These are phyloP conservation scores for Cassiopea xamachana DNA, from an alignment of 30 jellyfish, hydroid and myxozoan genomes.

Conservation along the genomic window DNA sequence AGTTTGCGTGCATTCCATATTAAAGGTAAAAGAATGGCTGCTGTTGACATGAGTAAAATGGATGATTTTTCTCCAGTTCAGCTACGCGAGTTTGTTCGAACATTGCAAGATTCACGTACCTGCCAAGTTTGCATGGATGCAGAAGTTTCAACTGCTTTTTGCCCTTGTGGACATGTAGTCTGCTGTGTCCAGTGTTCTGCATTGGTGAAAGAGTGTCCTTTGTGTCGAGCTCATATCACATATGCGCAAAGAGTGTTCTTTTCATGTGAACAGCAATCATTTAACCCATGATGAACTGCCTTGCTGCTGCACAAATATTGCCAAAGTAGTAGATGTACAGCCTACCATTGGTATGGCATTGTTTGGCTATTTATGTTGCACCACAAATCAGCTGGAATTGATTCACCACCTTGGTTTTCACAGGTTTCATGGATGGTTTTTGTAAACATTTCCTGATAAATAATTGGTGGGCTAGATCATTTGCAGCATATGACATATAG, in stretches of 20 bases:
- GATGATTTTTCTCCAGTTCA: conserved; percentile 77
- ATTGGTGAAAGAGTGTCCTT: conserved; percentile 98
- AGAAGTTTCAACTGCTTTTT: conserved; percentile 94
- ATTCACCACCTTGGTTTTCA: too few relatives aligned
- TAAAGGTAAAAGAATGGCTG: conserved; percentile 35
- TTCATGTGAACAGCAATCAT: conserved; percentile 59
- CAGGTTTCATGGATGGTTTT: too few relatives aligned
- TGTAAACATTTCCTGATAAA: too few relatives aligned
- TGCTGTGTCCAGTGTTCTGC: conserved; percentile 98
- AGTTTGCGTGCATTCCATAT: neutral
- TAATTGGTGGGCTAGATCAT: too few relatives aligned
- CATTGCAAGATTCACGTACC: conserved; percentile 83
- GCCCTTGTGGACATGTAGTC: conserved; percentile 99
- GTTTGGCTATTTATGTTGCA: too few relatives aligned
- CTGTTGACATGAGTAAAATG: conserved; percentile 52
- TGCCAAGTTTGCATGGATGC: conserved; percentile 99
- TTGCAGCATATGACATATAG: too few relatives aligned
- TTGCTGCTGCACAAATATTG: too few relatives aligned
- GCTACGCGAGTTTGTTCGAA: conserved; percentile 85
- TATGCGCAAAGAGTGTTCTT: conserved; percentile 98
- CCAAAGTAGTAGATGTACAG: too few relatives aligned
- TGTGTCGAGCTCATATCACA: conserved; percentile 95
- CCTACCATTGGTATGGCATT: too few relatives aligned
- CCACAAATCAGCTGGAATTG: too few relatives aligned
- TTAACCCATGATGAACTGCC: neutral